Evolutionary conservation across 2,113 vertebrate species (phyloP).

Genomic region (Alethe diademata): DNA sequence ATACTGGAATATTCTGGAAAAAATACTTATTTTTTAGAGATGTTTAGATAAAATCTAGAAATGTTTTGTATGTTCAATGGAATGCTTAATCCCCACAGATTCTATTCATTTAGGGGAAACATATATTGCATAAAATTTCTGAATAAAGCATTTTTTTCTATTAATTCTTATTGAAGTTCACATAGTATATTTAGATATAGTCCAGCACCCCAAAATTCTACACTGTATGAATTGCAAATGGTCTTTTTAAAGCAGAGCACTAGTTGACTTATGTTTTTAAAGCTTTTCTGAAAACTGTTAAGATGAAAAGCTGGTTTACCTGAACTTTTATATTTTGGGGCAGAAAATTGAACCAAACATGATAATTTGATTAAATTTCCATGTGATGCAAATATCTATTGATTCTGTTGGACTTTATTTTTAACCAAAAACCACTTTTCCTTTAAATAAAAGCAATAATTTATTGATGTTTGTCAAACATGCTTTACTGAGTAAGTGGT

Average conservation of each 20-base stretch:
- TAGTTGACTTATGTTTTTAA: neutral
- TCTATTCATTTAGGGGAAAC: conserved; percentile 4
- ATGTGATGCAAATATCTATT: neutral
- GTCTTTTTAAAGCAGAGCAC: neutral
- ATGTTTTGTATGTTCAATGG: neutral
- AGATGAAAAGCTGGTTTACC: neutral
- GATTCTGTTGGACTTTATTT: neutral
- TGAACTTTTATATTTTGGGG: neutral
- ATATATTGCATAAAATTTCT: conserved; percentile 25
- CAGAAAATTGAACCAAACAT: neutral
- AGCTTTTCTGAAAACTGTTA: neutral
- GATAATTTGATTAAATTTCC: neutral
- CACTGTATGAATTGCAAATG: neutral
- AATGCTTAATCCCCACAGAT: neutral
- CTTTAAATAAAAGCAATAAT: neutral
- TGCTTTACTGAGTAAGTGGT: neutral
- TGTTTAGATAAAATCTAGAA: conserved; percentile 43
- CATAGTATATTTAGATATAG: neutral
- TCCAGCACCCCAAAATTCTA: neutral
- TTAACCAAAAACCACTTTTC: neutral
- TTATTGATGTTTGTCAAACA: neutral
- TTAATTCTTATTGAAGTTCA: neutral
- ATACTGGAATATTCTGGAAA: conserved; percentile 54
- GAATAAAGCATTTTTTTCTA: neutral
- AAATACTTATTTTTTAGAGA: conserved; percentile 6